These are phyloP conservation scores for Gerosis bhagava DNA, from an alignment of 2,888 invertebrate genomes.

Conservation along the genomic window DNA sequence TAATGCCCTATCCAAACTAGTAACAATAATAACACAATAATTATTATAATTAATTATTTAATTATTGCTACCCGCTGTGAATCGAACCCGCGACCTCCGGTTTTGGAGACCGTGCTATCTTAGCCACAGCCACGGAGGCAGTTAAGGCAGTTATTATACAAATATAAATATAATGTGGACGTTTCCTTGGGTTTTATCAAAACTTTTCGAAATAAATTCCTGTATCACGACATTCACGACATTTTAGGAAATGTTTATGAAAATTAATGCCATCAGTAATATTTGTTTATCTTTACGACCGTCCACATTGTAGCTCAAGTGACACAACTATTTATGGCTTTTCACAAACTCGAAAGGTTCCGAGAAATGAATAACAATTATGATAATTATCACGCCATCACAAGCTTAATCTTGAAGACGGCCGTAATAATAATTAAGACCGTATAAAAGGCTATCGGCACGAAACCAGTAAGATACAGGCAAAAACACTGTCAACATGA, in stretches of 20 bases:
- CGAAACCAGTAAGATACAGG: constrained; percentile 71
- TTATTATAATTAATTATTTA: no score
- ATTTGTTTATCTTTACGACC: constrained; percentile 34
- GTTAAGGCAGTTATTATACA: no score
- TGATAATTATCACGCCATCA: constrained; percentile 70
- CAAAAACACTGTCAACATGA: constrained; percentile 62
- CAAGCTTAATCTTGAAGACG: constrained; percentile 53
- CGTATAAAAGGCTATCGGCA: constrained; percentile 68
- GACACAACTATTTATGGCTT: constrained; percentile 37
- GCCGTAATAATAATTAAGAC: constrained; percentile 71
- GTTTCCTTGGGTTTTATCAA: background rate
- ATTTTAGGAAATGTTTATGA: constrained; percentile 12
- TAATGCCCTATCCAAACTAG: no score
- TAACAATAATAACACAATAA: no score
- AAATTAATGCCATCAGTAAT: constrained; percentile 23
- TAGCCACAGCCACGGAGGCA: no score
- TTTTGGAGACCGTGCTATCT: no score
- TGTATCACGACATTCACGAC: constrained; percentile 3
- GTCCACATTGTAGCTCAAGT: constrained; percentile 24
- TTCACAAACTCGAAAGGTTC: constrained; percentile 47
- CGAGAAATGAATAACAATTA: constrained; percentile 65
- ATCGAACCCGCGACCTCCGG: no score
- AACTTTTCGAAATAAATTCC: constrained; percentile 10
- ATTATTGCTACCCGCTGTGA: no score
- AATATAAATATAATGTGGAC: no score